Evolutionary conservation across 2,113 vertebrate genomes (phyloP), one percentile per base, ranked within the genome.

Genomic region (Siniperca knerii): DNA sequence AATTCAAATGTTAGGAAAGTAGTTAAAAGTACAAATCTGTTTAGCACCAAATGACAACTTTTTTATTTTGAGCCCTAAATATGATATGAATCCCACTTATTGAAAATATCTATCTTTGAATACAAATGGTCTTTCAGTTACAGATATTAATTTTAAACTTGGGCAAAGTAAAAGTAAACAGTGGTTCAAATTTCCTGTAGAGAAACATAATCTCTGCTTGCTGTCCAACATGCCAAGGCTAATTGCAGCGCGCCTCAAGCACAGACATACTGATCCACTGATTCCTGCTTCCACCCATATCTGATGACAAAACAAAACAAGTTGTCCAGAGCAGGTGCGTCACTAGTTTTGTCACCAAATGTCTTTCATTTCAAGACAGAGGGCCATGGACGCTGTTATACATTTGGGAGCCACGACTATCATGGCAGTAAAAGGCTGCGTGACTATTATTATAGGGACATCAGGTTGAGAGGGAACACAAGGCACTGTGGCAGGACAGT

Each of bases 221-320:
- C 70, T 4, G 4, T 50, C 65, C 61, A 79, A 74, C 44, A 79
- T 16, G 35, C 29, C 44, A 81, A 23, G 55, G 25, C 66, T 69
- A 68, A 80, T 67, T 66, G 23, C 44, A 71, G 25, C 18, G 65
- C 2, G 3, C 21, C 55, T 66, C 37, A 21, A 40, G 25, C 62
- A 44, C 29, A 50, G 64, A 71, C 44, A 1, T 35, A 25, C 37
- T 25, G 8, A 61, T 77, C 35, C 35, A 74, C 74, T 50, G 69
- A 1, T 15, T 54, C 60, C 58, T 79, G 18, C 35, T 44, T 58
- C 23, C 44, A 48, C 3, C 58, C 46, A 18, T 16, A 85, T 90
- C 82, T 83, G 79, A 82, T 71, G 58, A 67, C 77, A 82, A 23
- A 65, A 62, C 61, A 72, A 33, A 71, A 79, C 62, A 66, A n/a